Base-by-base conservation (phyloP, 1,140 invertebrate species). In the Drosophila neocordata region DNA sequence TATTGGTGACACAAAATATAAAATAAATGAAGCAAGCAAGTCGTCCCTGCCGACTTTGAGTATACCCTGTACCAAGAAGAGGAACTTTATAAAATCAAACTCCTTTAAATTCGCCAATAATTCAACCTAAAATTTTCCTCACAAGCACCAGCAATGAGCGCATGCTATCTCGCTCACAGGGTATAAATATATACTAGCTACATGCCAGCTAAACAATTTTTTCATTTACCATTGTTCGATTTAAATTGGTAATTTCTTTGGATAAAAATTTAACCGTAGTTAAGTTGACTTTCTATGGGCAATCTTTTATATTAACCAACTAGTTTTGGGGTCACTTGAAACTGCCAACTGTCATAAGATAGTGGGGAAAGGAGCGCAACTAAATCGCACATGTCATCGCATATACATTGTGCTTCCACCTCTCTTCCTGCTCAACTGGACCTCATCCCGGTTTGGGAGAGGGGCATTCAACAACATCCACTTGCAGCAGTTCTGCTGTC, bases 331-430 rank as follows among this genome's bases (percentile, higher is more conserved):
- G 64, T 69, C 72, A 75, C 72, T 76, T 76, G 48, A 59, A 73
- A 41, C 68, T 80, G 69, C 65, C 76, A 77, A 70, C 41, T 20
- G 18, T 1, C 4, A 3, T 6, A 31, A 11, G 8, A 48, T 20
- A 48, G 41, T 11, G 6, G 41, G 6, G 15, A 48, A 15, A 58
- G 48, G 73, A 67, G 71, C 65, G 83, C 71, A 88, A 79, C 71
- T 88, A 88, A 87, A 87, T 88, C 82, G 82, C 80, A 80, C 82
- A 88, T 75, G 83, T 85, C 82, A 85, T 72, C 78, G 64, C 69
- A 58, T 9, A 27, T 38, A 65, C 70, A 18, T 34, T 12, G 44
- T 65, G 63, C 31, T 52, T 38, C 38, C 8, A 27, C 62, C 52
- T 27, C 64, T 57, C 37, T 60, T 53, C 35, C 44, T 31, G 44